Percentiles rank a stretch among this genome's conserved stretches.
These are phyloP conservation scores for Nyctalus aviator DNA, from an alignment of 2,797 vertebrate species.

Conservation along the genomic window DNA sequence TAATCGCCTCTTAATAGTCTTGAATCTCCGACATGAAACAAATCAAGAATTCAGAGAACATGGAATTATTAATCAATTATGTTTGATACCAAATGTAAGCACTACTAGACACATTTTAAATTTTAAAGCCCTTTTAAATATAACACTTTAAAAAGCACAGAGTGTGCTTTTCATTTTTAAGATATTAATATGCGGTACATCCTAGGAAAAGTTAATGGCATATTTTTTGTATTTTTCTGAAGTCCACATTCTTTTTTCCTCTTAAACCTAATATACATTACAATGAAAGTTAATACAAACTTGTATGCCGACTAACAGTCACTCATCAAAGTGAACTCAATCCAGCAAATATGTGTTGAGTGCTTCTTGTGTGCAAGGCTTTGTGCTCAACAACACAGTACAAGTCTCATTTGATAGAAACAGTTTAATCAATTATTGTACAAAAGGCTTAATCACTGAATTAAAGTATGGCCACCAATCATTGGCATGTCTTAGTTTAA, in stretches of 20 bases:
- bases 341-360: slow-evolving; percentile 17
- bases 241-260: slow-evolving; percentile 38
- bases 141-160: slow-evolving; percentile 60
- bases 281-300: slow-evolving; percentile 34
- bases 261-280: not conserved
- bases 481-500: not conserved
- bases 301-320: not conserved
- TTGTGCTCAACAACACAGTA: not conserved
- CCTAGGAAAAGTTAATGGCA: slow-evolving; percentile 39
- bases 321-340: slow-evolving; percentile 15
- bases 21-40: slow-evolving; percentile 86
- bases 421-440: slow-evolving; percentile 38
- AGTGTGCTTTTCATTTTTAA: slow-evolving; percentile 65
- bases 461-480: not conserved
- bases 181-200: not conserved
- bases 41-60: slow-evolving; percentile 89
- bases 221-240: slow-evolving; percentile 54
- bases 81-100: slow-evolving; percentile 84
- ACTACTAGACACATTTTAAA: slow-evolving; percentile 81
- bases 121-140: slow-evolving; percentile 70
- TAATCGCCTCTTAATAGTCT: slow-evolving; percentile 90
- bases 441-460: slow-evolving; percentile 36
- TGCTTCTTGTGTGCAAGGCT: not conserved
- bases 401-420: not conserved
- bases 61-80: slow-evolving; percentile 87